A percentile compares a stretch with the other conserved stretches of the same genome.
phyloP scores from a whole-genome alignment of 2,888 invertebrate genomes.

The Julus scandinavius region DNA sequence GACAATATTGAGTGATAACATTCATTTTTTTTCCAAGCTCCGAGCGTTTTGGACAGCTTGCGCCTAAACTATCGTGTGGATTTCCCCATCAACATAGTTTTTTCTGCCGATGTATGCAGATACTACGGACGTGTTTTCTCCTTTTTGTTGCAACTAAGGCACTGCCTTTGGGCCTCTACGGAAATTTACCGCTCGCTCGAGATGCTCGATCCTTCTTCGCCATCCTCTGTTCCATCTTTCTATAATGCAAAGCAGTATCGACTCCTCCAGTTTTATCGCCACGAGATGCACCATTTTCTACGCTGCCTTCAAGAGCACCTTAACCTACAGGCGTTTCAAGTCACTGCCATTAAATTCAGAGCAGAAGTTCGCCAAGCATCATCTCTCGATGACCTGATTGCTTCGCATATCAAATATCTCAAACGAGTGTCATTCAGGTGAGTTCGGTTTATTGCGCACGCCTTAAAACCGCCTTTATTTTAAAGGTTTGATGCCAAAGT shows the following conservation, averaged over 20 bases:
- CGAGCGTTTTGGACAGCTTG: background rate
- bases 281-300: conserved; percentile 50
- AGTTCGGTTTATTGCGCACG: background rate
- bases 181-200: conserved; percentile 23
- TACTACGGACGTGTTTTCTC: background rate
- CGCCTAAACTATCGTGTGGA: conserved; percentile 32
- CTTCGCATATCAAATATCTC: background rate
- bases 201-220: background rate
- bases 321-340: conserved; percentile 38
- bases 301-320: conserved; percentile 38
- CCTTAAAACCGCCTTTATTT: background rate
- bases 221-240: background rate
- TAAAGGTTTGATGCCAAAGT: background rate
- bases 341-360: background rate
- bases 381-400: conserved; percentile 3
- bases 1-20: too few species aligned
- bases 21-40: background rate
- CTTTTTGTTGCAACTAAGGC: conserved; percentile 20
- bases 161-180: background rate
- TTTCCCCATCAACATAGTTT: conserved; percentile 9
- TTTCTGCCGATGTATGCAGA: background rate
- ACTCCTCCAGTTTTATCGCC: conserved; percentile 32
- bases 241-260: background rate
- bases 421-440: background rate
- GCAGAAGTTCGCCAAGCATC: background rate